Base-by-base conservation (phyloP, 2,797 vertebrate species). In the Botia almorhae region DNA sequence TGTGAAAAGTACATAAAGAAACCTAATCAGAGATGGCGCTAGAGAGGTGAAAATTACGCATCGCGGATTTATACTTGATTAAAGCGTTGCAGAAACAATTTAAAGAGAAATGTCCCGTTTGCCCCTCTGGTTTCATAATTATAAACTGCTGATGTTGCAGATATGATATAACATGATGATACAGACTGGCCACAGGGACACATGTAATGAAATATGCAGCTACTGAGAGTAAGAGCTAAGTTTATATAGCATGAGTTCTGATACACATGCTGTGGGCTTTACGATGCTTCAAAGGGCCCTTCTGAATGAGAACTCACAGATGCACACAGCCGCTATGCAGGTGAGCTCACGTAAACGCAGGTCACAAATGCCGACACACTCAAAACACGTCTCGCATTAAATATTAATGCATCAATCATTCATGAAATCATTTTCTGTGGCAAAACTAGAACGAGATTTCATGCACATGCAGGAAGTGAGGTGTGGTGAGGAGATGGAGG, bases 311-410 rank as follows among this genome's bases (percentile, higher is more conserved):
- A 0, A 29, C 19, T 51, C 23, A 29, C 72, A 79, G 60, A 72
- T 56, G 60, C 81, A 71, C 77, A 71, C 43, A 46, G 60, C 69
- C 58, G 75, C 29, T 61, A 83, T 83, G 83, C 76, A 80, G 76
- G 79, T 83, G 51, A 81, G 48, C 78, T 83, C 76, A 82, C 51
- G 81, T 82, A 60, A 36, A 39, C 36, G 1, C 6, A 39, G 36
- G 6, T 39, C 36, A 81, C 50, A 64, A 13, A 67, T 60, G 55
- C 19, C 69, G 61, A 68, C 69, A 65, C 33, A 29, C 51, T 65
- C 33, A 68, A 60, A 80, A 23, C 56, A 68, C 48, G 36, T 65
- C 60, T 67, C 0, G 1, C 33, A 14, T 65, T 72, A 16, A 58
- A 80, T 48, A 33, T 13, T 16, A 12, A 71, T 53, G 23, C 2